Conservation (phyloP, 2,113 vertebrate species). For the Phrynosoma platyrhinos region DNA sequence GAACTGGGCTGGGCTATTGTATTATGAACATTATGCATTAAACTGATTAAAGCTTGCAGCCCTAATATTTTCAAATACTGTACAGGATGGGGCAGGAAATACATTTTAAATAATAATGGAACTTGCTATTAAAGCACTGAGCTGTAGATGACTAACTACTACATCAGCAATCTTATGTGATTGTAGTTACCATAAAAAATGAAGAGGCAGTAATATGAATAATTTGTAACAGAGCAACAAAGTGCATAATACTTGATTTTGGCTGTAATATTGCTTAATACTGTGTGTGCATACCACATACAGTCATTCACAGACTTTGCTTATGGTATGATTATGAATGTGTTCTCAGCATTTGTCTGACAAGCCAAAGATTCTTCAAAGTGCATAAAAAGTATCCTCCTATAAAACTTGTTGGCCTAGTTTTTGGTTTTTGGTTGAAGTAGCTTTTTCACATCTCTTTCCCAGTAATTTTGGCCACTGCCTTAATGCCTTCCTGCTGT, state of each 20-base stretch:
- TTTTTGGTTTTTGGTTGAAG: not conserved
- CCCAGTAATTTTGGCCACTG: not conserved
- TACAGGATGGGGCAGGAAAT: constrained; percentile 9
- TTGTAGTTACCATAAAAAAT: constrained; percentile 19
- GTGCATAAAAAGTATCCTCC: not conserved
- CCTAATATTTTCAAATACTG: not conserved
- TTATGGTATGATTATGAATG: not conserved
- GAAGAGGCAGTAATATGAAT: constrained; percentile 19
- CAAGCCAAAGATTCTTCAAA: not conserved
- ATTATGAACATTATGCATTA: not conserved
- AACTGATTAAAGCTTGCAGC: constrained; percentile 13
- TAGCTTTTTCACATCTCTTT: not conserved
- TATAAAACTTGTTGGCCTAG: not conserved
- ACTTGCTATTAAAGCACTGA: constrained; percentile 20
- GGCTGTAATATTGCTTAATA: not conserved
- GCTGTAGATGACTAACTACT: constrained; percentile 6
- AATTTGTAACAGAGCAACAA: constrained; percentile 22
- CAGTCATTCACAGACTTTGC: not conserved
- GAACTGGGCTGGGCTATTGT: not conserved
- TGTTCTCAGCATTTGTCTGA: constrained; percentile 1
- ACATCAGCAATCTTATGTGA: not conserved
- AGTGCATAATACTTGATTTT: not conserved
- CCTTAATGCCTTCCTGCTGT: not conserved
- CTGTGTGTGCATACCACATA: not conserved
- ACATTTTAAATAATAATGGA: constrained; percentile 6